These are phyloP conservation scores for Rhopilema esculentum DNA, from an alignment of 30 jellyfish, hydroid and myxozoan genomes.

Conservation along the genomic window DNA sequence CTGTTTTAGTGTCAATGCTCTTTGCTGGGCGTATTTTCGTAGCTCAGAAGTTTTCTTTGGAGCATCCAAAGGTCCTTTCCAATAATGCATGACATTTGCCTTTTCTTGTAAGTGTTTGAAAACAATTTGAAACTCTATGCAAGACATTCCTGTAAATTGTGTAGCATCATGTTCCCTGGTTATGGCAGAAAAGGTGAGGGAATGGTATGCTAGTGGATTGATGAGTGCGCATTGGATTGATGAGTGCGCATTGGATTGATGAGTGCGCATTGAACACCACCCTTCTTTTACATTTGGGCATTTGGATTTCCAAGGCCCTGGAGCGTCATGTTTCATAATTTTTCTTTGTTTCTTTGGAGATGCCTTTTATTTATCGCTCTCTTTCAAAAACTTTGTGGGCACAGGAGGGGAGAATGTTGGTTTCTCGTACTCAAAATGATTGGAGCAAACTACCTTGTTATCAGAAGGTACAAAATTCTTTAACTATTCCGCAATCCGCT, in stretches of 20 bases:
- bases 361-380: background rate
- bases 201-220: background rate
- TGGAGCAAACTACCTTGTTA: background rate
- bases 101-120: background rate
- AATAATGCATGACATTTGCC: background rate
- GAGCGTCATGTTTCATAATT: background rate
- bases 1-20: conserved; percentile 22
- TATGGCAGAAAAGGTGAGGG: background rate
- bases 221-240: background rate
- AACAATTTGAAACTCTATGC: background rate
- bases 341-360: background rate
- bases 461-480: background rate
- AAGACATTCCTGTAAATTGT: background rate
- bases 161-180: background rate
- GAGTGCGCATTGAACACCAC: background rate
- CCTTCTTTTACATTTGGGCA: background rate
- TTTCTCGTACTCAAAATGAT: background rate
- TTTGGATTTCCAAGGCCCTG: background rate
- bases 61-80: background rate
- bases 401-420: background rate
- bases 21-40: background rate
- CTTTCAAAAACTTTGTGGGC: background rate
- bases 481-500: background rate
- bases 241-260: background rate
- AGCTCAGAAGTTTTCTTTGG: background rate